Conservation (phyloP, 1,140 invertebrate genomes). For the Acyrthosiphon pisum region DNA sequence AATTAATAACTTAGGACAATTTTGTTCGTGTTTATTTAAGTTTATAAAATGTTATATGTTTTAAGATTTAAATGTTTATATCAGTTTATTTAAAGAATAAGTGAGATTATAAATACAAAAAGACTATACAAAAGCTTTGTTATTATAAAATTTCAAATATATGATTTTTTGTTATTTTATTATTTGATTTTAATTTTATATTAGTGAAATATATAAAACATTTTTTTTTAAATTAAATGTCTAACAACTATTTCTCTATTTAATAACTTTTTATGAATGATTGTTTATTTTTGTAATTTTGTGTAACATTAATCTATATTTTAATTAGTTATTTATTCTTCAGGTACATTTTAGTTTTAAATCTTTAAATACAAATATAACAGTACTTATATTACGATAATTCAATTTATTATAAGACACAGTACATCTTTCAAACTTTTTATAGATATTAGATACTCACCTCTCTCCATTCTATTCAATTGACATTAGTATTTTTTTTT, state of each 20-base stretch:
- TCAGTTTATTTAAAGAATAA: conserved; percentile 45
- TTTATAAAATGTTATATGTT: conserved; percentile 42
- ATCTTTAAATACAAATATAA: not conserved
- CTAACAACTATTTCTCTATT: not conserved
- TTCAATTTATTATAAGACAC: not conserved
- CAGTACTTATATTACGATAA: not conserved
- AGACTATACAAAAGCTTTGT: conserved; percentile 5
- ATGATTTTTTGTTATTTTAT: not conserved
- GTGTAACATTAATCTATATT: not conserved
- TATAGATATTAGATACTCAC: not conserved
- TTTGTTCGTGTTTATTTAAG: conserved; percentile 40
- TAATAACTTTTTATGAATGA: not conserved
- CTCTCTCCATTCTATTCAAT: not conserved
- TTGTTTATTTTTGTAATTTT: not conserved
- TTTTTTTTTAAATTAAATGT: not conserved
- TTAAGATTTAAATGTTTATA: conserved; percentile 49
- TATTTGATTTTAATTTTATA: conserved; percentile 23
- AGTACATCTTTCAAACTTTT: not conserved
- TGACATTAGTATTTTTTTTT: not conserved
- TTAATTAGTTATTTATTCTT: not conserved
- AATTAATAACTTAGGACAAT: conserved; percentile 45
- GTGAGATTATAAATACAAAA: conserved; percentile 17
- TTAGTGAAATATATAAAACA: not conserved
- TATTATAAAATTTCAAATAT: conserved; percentile 42
- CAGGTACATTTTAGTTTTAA: not conserved